These are phyloP conservation scores for Ophonus ardosiacus DNA, from an alignment of 2,888 invertebrate genomes.

Conservation along the genomic window DNA sequence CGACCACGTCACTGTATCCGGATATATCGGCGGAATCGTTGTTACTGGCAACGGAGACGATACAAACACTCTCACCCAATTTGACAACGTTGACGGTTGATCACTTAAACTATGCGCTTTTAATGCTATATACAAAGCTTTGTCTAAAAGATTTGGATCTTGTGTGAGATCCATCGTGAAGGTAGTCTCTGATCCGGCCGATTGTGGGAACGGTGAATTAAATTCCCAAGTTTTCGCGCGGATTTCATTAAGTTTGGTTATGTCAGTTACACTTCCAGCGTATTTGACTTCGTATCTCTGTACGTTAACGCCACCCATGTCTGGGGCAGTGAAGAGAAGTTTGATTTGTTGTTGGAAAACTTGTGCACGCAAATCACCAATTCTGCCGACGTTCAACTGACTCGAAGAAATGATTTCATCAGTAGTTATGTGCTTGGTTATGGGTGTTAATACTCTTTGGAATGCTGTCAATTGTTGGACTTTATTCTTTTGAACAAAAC, in stretches of 20 bases:
- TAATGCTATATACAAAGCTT: slow-evolving; percentile 78
- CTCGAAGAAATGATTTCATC: slow-evolving; percentile 73
- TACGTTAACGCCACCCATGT: slow-evolving; percentile 77
- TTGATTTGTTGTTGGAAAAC: slow-evolving; percentile 76
- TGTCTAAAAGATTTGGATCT: slow-evolving; percentile 75
- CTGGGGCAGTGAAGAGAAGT: slow-evolving; percentile 81
- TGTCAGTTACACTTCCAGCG: slow-evolving; percentile 74
- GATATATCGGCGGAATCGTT: slow-evolving; percentile 74
- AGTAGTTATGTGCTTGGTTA: slow-evolving; percentile 74
- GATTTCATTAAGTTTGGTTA: slow-evolving; percentile 76
- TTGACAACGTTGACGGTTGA: slow-evolving; percentile 73
- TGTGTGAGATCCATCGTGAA: slow-evolving; percentile 76
- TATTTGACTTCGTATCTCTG: slow-evolving; percentile 78
- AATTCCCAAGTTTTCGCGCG: slow-evolving; percentile 75
- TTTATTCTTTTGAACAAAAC: slow-evolving; percentile 75
- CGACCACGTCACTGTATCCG: slow-evolving; percentile 73
- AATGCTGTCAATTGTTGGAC: slow-evolving; percentile 77
- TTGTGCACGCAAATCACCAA: slow-evolving; percentile 78
- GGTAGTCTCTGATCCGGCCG: slow-evolving; percentile 77
- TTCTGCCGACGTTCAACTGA: slow-evolving; percentile 75
- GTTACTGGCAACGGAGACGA: slow-evolving; percentile 77
- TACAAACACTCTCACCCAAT: slow-evolving; percentile 77
- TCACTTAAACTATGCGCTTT: slow-evolving; percentile 73
- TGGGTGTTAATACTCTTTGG: slow-evolving; percentile 76
- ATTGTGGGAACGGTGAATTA: slow-evolving; percentile 75